Base-by-base conservation (phyloP, 2,888 invertebrate genomes). In the Hypercompe scribonia region DNA sequence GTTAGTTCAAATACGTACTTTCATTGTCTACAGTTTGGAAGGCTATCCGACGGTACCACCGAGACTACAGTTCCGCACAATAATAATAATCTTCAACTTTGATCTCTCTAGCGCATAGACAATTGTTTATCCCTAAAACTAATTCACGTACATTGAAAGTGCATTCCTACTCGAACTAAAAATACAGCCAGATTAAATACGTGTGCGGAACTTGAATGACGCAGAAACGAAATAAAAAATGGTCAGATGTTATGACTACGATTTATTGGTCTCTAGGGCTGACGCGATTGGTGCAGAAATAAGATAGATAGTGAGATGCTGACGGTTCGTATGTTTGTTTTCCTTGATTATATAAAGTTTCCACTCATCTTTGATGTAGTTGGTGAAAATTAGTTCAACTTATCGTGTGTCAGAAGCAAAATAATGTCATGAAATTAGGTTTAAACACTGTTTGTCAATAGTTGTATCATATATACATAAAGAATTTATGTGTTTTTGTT, bases 151-250 rank as follows among this genome's bases (percentile, higher is more conserved):
- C 65, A 58, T 61, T 73, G 80, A 31, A 75, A 74, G 87, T 89
- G 89, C 88, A 88, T 87, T 76, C 85, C 85, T 81, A 81, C 87
- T 89, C 89, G 92, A 91, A 91, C 88, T 89, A 89, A 89, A 86
- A 91, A 88, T 89, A 89, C 89, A 85, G 87, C 91, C 85, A 91
- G 93, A 95, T 95, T 93, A 95, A 95, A 94, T 94, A 95, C 95
- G 95, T 95, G 95, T 87, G 90, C 88, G 90, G 94, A 93, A 94
- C 90, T 89, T 90, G 88, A 91, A 94, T 90, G 85, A 84, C 81
- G 84, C 87, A 84, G 87, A 58, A 68, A 74, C 79, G 82, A 81
- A 83, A 81, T 77, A 74, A 82, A 83, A 84, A 83, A 81, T 76
- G 74, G 75, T 75, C 82, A 76, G 76, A 81, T 81, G 81, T 79